phyloP scores from a whole-genome alignment of 2,888 invertebrate genomes.

The Bruchidius siliquastri region DNA sequence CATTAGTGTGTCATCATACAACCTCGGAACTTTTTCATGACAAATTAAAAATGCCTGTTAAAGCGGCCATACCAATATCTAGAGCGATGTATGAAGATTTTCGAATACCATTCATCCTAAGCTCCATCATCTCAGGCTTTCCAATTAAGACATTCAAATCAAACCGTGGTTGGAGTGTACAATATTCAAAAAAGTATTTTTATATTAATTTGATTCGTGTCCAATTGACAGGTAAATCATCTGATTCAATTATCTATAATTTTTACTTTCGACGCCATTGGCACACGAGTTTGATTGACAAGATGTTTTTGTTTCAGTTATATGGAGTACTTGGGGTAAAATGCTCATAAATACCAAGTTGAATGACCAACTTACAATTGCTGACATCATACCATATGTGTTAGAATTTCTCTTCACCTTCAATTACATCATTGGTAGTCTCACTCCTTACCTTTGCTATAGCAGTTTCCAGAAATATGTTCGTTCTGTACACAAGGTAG shows the following conservation, averaged over 20 bases:
- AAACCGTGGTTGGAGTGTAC: background rate
- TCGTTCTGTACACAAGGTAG: background rate
- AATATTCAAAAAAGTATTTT: background rate
- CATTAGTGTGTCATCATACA: background rate
- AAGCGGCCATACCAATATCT: background rate
- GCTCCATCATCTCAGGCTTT: background rate
- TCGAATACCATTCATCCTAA: background rate
- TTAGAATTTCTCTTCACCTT: background rate
- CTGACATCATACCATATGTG: background rate
- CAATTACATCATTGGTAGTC: background rate
- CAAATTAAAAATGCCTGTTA: background rate
- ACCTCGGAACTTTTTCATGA: background rate
- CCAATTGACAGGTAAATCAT: background rate
- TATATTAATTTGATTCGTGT: background rate
- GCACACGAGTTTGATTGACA: no score
- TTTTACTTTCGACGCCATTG: no score
- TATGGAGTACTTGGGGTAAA: background rate
- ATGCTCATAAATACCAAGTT: background rate
- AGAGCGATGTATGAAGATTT: background rate
- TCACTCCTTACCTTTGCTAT: background rate
- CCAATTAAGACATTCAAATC: background rate
- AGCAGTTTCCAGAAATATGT: background rate
- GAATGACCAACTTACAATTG: background rate
- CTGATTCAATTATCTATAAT: background rate
- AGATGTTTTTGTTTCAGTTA: no score